Evolutionary conservation across 2,888 invertebrate species (phyloP), one percentile per base, ranked within the genome.

Genomic region (Pachycephus smyrnensis): DNA sequence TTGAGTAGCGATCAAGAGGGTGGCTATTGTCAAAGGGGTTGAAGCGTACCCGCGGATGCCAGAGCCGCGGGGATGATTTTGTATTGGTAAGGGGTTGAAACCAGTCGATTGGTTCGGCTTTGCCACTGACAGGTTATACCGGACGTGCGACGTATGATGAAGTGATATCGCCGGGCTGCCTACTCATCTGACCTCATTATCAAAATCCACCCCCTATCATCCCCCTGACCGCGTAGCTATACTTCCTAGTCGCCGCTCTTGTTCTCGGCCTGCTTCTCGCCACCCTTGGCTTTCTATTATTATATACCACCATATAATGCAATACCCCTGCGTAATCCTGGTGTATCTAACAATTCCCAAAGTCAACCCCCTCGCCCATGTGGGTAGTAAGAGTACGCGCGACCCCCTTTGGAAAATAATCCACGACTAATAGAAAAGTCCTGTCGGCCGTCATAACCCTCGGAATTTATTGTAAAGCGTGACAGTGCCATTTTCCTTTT

Each of bases 381-480:
- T 12, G 15, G 32, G 31, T 15, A 55, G 71, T 32, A 71, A 31
- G 71, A 4, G 31, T 71, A 33, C 31, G 71, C 31, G 31, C 71
- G 11, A 33, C 31, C 4, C 31, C 32, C 71, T 1, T 32, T 2
- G 31, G 12, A 33, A 71, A 71, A 32, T 36, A 37, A n/a, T 76
- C 12, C 73, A 9, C n/a, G 73, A 79, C 84, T 90, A 90, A 90
- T 90, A 90, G 90, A 90, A 90, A 90, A 90, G 89, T 90, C 90
- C 83, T 90, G 90, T 90, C 84, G 80, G 82, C 84, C 86, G 90
- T 90, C 89, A 85, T 81, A 81, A 76, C 78, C 80, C 81, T 82
- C 23, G 9, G 82, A 87, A 90, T 88, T 90, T 89, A 90, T 90
- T 85, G 85, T 84, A 80, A 86, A 86, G 85, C 86, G 87, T 86